A percentile compares a stretch with the other conserved stretches of the same genome.
Conservation (phyloP, 2,888 invertebrate species). For the Pterobdella sp. region DNA sequence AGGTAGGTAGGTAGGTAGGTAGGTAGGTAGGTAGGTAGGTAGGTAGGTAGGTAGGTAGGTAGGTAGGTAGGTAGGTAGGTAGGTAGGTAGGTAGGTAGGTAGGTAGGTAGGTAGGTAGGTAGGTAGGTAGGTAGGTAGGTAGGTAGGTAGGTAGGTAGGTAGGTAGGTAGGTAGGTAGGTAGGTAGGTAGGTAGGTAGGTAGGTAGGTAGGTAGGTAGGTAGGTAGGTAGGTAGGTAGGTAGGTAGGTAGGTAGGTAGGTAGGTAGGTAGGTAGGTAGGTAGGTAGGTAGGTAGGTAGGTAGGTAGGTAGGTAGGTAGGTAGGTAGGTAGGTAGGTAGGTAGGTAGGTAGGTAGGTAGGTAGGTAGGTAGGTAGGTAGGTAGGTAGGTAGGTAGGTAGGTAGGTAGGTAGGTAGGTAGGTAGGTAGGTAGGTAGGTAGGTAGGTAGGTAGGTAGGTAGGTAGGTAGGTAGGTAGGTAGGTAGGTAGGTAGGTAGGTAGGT, state of each 20-base stretch:
- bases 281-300: conserved; percentile 4
- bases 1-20: conserved; percentile 4
- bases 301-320: conserved; percentile 1
- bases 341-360: conserved; percentile 1
- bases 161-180: conserved; percentile 4
- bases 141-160: conserved; percentile 1
- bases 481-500: conserved; percentile 4
- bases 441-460: conserved; percentile 4
- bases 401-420: conserved; percentile 4
- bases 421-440: conserved; percentile 1
- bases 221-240: conserved; percentile 1
- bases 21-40: conserved; percentile 1
- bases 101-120: conserved; percentile 1
- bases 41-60: not conserved
- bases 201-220: conserved; percentile 4
- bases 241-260: conserved; percentile 4
- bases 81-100: conserved; percentile 4
- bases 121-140: conserved; percentile 4
- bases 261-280: conserved; percentile 1
- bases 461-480: conserved; percentile 1
- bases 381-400: conserved; percentile 1
- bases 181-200: conserved; percentile 1
- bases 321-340: conserved; percentile 4
- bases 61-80: conserved; percentile 1
- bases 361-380: conserved; percentile 4